phyloP scores from a whole-genome alignment of 2,113 vertebrate species.

The Lophura nycthemera region DNA sequence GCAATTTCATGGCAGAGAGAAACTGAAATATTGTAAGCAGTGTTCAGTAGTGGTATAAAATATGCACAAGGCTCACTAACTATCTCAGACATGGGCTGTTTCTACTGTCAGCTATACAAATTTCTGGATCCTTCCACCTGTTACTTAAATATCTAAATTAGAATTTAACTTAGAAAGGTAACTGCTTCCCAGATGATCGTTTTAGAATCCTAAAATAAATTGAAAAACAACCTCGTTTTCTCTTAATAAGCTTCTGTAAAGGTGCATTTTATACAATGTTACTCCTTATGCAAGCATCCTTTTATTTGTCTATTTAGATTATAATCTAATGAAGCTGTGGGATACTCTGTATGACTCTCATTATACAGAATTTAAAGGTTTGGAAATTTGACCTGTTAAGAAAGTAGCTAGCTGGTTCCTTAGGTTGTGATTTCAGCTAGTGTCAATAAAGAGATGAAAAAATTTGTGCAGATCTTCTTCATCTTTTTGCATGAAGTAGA shows the following conservation, averaged over 20 bases:
- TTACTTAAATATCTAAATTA: not conserved
- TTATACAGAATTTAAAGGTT: not conserved
- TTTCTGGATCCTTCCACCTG: not conserved
- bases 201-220: not conserved
- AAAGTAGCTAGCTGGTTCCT: not conserved
- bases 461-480: not conserved
- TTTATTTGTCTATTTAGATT: not conserved
- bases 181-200: not conserved
- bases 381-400: not conserved
- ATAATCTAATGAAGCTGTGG: not conserved
- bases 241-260: not conserved
- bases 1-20: not conserved
- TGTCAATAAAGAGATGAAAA: not conserved
- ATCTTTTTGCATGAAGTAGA: not conserved
- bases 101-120: not conserved
- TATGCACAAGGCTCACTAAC: fast-evolving
- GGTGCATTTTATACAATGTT: not conserved
- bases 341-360: not conserved
- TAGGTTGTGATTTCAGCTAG: not conserved
- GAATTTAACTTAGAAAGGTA: not conserved
- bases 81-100: not conserved
- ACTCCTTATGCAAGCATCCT: not conserved
- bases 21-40: not conserved
- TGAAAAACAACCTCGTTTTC: not conserved
- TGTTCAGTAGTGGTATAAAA: not conserved